phyloP scores from a whole-genome alignment of 2,888 invertebrate species.

The Melipona beecheii region DNA sequence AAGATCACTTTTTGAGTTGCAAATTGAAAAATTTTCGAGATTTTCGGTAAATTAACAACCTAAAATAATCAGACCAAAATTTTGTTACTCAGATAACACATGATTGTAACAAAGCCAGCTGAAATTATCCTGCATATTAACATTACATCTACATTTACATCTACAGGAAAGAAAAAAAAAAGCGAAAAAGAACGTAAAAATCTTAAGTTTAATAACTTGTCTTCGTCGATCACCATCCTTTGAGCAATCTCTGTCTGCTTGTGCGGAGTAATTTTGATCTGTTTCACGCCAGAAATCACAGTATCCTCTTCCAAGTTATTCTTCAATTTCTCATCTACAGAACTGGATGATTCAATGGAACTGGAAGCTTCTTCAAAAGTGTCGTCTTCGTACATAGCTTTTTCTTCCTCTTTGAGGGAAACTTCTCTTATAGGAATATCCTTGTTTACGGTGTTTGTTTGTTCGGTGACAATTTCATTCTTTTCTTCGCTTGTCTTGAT shows the following conservation, averaged over 20 bases:
- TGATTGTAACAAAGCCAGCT: no score
- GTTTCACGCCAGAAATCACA: constrained; percentile 36
- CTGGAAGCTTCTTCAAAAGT: constrained; percentile 65
- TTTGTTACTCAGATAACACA: no score
- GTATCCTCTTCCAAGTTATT: neutral
- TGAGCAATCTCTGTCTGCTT: neutral
- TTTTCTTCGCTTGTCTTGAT: constrained; percentile 19
- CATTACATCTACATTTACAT: neutral
- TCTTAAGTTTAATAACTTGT: constrained; percentile 16
- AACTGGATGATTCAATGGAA: constrained; percentile 25
- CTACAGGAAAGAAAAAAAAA: neutral
- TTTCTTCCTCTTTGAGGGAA: constrained; percentile 1
- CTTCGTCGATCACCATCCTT: constrained; percentile 15
- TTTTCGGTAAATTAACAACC: no score
- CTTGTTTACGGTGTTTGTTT: neutral
- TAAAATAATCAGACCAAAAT: no score
- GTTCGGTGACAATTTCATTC: constrained; percentile 52
- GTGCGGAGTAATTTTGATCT: constrained; percentile 35
- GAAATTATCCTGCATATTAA: no score
- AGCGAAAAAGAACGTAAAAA: neutral
- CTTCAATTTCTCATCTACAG: neutral
- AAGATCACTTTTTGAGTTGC: no score
- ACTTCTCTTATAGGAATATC: neutral
- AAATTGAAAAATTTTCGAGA: no score
- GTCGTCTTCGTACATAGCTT: constrained; percentile 55